A percentile compares a stretch with the other conserved stretches of the same genome.
Evolutionary conservation across 2,113 vertebrate species (phyloP).

Genomic region (Stictonetta naevosa): DNA sequence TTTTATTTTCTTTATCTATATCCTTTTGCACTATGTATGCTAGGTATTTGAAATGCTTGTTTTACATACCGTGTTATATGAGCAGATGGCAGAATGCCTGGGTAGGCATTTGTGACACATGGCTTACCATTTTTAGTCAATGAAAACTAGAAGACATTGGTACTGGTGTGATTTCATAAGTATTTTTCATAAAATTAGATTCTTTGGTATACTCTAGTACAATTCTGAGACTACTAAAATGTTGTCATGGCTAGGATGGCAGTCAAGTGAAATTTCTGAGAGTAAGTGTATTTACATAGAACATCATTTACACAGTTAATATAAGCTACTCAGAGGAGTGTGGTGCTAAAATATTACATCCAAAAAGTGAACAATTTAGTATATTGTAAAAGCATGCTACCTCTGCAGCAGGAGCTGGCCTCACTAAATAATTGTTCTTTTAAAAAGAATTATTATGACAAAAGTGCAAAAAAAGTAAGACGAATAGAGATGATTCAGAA

Average conservation of each 20-base stretch:
- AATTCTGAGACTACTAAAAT: neutral
- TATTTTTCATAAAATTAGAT: slow-evolving; percentile 34
- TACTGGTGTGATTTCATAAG: neutral
- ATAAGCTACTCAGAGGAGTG: neutral
- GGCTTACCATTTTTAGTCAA: neutral
- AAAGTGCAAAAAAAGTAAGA: neutral
- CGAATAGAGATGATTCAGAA: neutral
- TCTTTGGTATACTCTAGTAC: neutral
- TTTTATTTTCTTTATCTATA: neutral
- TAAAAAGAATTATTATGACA: neutral
- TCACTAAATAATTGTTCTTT: neutral
- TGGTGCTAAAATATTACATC: neutral
- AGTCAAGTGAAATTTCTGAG: neutral
- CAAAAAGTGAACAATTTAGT: neutral
- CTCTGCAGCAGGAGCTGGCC: neutral
- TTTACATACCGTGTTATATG: neutral
- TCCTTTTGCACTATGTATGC: neutral
- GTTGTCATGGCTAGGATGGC: neutral
- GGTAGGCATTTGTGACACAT: neutral
- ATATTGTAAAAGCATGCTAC: neutral
- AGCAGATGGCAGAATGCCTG: neutral
- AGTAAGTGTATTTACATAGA: neutral
- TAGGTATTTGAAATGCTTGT: neutral
- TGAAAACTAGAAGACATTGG: neutral
- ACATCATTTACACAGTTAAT: neutral